A percentile compares a stretch with the other conserved stretches of the same genome.
Conservation (phyloP, 1,140 invertebrate genomes). For the Sarcophaga peregrina region DNA sequence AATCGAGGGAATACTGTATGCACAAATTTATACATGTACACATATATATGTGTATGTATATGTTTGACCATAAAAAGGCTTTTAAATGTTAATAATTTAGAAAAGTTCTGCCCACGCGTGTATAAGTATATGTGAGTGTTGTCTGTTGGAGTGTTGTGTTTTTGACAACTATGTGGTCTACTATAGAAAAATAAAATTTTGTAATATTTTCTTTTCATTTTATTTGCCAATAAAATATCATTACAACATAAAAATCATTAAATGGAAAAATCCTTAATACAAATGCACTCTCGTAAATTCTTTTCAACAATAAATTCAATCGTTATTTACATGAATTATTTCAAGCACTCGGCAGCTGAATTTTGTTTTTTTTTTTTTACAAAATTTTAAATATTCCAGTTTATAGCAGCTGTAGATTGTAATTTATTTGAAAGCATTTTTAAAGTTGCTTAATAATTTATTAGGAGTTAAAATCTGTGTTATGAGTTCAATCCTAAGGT, state of each 20-base stretch:
- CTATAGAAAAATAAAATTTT: conserved; percentile 9
- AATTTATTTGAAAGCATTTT: too few species aligned
- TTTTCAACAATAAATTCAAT: background rate
- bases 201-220: background rate
- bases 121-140: background rate
- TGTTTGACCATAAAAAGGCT: conserved; percentile 6
- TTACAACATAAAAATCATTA: background rate
- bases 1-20: too few species aligned
- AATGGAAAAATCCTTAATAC: background rate
- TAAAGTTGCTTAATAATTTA: too few species aligned
- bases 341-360: background rate
- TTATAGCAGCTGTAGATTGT: too few species aligned
- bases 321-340: conserved; percentile 4
- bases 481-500: too few species aligned
- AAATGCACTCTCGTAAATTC: background rate
- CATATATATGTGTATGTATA: too few species aligned
- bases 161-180: too few species aligned
- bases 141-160: too few species aligned
- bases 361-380: too few species aligned
- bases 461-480: too few species aligned
- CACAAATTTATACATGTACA: too few species aligned
- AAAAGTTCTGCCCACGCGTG: background rate
- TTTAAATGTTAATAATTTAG: conserved; percentile 31
- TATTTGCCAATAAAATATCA: background rate
- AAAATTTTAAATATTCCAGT: too few species aligned